These are phyloP conservation scores for Origma solitaria DNA, from an alignment of 2,113 vertebrate genomes.

Conservation along the genomic window DNA sequence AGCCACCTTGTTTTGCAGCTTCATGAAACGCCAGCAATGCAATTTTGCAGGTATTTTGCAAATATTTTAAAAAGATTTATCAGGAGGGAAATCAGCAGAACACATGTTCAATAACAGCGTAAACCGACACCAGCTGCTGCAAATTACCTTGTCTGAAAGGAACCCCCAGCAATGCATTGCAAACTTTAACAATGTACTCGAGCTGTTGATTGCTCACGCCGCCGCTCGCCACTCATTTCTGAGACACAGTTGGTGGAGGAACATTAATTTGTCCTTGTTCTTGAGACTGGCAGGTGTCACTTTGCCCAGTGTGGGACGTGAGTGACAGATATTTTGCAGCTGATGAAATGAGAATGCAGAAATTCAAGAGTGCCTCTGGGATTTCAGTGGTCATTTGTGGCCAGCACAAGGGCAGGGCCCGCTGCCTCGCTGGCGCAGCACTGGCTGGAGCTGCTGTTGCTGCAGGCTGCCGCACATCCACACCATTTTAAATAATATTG, in stretches of 20 bases:
- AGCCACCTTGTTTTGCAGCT: neutral
- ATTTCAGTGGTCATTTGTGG: conserved; percentile 94
- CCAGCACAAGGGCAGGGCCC: conserved; percentile 84
- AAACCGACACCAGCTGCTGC: conserved; percentile 46
- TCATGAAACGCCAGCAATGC: neutral
- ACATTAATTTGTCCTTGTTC: conserved; percentile 87
- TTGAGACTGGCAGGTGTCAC: conserved; percentile 98
- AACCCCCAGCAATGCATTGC: conserved; percentile 44
- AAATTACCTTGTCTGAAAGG: conserved; percentile 61
- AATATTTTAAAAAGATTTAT: conserved; percentile 48
- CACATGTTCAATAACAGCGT: conserved; percentile 8
- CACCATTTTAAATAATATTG: conserved; percentile 67
- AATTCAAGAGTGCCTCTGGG: conserved; percentile 94
- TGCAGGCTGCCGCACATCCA: conserved; percentile 45
- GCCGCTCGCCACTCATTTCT: conserved; percentile 43
- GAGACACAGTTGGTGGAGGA: conserved; percentile 66
- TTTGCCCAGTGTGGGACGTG: conserved; percentile 83
- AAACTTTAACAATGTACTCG: conserved; percentile 65
- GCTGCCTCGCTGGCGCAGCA: conserved; percentile 72
- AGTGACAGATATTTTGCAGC: conserved; percentile 84
- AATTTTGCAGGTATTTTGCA: conserved; percentile 24
- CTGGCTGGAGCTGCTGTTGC: conserved; percentile 44
- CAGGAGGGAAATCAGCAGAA: conserved; percentile 19
- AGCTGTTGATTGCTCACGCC: conserved; percentile 41
- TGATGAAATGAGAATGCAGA: conserved; percentile 92